These are phyloP conservation scores for Euphydryas editha DNA, from an alignment of 2,888 invertebrate species.

Conservation along the genomic window DNA sequence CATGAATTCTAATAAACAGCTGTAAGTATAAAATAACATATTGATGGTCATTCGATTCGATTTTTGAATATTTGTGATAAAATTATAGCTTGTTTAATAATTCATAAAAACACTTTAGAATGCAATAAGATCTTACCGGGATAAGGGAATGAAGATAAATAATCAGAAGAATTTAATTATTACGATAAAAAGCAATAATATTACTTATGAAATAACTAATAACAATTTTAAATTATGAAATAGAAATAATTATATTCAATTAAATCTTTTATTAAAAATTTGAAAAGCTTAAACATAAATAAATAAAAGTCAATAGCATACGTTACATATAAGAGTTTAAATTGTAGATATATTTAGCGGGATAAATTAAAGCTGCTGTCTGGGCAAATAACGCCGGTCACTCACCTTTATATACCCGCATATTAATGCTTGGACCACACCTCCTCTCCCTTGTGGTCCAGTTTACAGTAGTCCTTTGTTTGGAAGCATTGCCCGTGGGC, in stretches of 20 bases:
- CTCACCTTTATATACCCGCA: slow-evolving; percentile 17
- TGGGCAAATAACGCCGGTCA: slow-evolving; percentile 21
- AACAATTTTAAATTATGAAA: too few species aligned
- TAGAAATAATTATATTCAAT: too few species aligned
- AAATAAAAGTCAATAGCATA: background rate
- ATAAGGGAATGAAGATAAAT: too few species aligned
- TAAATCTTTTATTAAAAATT: too few species aligned
- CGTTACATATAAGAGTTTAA: background rate
- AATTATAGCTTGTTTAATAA: too few species aligned
- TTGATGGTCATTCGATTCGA: background rate
- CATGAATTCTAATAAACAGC: background rate
- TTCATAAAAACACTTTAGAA: too few species aligned
- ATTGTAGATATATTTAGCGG: background rate
- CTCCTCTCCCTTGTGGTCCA: slow-evolving; percentile 46
- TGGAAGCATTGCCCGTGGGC: slow-evolving; percentile 64
- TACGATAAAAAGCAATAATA: too few species aligned
- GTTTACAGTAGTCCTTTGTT: slow-evolving; percentile 71
- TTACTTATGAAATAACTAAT: too few species aligned
- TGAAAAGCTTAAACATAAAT: background rate
- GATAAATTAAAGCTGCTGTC: slow-evolving; percentile 25
- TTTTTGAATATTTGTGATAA: too few species aligned
- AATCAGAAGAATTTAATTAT: too few species aligned
- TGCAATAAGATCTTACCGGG: too few species aligned
- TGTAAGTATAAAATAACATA: background rate
- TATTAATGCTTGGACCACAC: slow-evolving; percentile 46